Percentiles rank a stretch among this genome's conserved stretches.
phyloP scores from a whole-genome alignment of 2,888 invertebrate genomes.

The Drosophila suboccidentalis region DNA sequence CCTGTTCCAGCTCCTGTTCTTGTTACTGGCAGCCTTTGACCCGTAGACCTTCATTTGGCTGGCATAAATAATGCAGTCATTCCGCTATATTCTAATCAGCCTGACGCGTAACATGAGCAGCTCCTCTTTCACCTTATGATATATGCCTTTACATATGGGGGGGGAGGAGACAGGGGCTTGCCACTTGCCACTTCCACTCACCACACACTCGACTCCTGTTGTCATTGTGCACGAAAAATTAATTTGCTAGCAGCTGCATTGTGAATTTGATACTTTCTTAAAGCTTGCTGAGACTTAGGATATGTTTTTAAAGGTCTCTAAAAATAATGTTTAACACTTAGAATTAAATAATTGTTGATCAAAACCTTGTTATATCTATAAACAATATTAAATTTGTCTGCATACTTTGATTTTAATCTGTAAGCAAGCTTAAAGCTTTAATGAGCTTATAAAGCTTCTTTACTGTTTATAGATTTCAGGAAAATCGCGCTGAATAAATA shows the following conservation, averaged over 20 bases:
- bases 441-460: neutral
- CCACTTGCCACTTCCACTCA: constrained; percentile 23
- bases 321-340: neutral
- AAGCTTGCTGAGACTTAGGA: constrained; percentile 24
- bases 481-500: too few relatives aligned
- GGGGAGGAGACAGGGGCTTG: constrained; percentile 5
- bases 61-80: constrained; percentile 66
- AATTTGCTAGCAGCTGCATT: constrained; percentile 73
- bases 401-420: too few relatives aligned
- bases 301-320: neutral
- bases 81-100: constrained; percentile 80
- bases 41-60: constrained; percentile 77
- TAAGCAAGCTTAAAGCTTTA: neutral
- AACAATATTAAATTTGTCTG: too few relatives aligned
- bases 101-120: constrained; percentile 74
- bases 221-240: constrained; percentile 74
- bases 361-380: neutral
- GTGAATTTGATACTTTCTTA: constrained; percentile 47
- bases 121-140: constrained; percentile 48
- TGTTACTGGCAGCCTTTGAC: constrained; percentile 59
- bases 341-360: neutral
- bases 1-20: neutral
- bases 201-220: constrained; percentile 38
- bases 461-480: too few relatives aligned
- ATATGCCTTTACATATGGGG: constrained; percentile 36